A percentile compares a stretch with the other conserved stretches of the same genome.
These are phyloP conservation scores for Agrypnia vestita DNA, from an alignment of 1,140 invertebrate genomes.

Conservation along the genomic window DNA sequence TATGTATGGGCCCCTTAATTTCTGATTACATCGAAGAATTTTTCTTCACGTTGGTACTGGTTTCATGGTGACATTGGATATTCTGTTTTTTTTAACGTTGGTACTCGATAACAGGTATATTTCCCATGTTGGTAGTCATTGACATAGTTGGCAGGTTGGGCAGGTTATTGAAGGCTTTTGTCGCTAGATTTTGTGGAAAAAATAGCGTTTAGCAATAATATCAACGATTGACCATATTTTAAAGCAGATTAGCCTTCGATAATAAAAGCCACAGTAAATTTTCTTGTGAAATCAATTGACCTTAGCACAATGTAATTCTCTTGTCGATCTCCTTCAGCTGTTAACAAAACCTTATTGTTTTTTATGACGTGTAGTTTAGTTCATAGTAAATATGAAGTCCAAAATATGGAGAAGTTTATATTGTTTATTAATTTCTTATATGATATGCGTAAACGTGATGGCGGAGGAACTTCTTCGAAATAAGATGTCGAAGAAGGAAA, in stretches of 20 bases:
- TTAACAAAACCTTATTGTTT: slow-evolving; percentile 15
- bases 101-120: background rate
- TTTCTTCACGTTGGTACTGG: too few species aligned
- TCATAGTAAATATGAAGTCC: slow-evolving; percentile 24
- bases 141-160: slow-evolving; percentile 9
- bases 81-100: background rate
- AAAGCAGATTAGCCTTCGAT: background rate
- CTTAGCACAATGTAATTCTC: background rate
- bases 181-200: background rate
- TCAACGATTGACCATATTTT: background rate
- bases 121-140: background rate
- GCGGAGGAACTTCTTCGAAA: slow-evolving; percentile 29
- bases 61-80: too few species aligned
- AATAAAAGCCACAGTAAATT: background rate
- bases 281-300: background rate
- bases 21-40: too few species aligned
- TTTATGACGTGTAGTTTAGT: slow-evolving; percentile 36
- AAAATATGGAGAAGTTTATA: slow-evolving; percentile 33
- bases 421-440: slow-evolving; percentile 6
- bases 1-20: too few species aligned
- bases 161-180: slow-evolving; percentile 10
- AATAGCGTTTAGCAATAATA: background rate
- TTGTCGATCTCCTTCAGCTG: slow-evolving; percentile 11
- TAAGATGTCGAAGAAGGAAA: slow-evolving; percentile 39
- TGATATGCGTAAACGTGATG: background rate